phyloP scores from a whole-genome alignment of 2,797 vertebrate species.

The Pagetopsis macropterus region DNA sequence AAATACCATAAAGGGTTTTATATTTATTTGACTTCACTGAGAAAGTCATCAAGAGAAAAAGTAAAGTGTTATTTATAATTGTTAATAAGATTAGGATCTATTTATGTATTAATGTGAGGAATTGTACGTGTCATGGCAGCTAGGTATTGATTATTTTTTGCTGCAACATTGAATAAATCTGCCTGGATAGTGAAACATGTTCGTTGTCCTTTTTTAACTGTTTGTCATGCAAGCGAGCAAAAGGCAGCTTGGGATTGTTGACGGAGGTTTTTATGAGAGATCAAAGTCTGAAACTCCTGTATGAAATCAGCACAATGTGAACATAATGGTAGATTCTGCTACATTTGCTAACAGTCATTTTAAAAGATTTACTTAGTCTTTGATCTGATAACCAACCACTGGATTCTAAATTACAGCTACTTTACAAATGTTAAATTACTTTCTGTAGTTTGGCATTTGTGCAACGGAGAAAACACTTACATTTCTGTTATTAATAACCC shows the following conservation, averaged over 20 bases:
- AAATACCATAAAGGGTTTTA: slow-evolving; percentile 34
- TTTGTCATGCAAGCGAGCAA: background rate
- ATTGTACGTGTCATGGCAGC: slow-evolving; percentile 58
- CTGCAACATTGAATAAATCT: slow-evolving; percentile 75
- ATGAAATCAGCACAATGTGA: background rate
- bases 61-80: slow-evolving; percentile 47
- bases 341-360: background rate
- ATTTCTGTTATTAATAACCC: background rate
- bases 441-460: background rate
- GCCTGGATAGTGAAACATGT: slow-evolving; percentile 53
- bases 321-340: background rate
- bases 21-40: slow-evolving; percentile 45
- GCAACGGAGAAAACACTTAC: background rate
- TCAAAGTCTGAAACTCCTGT: background rate
- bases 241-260: background rate
- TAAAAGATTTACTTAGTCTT: background rate
- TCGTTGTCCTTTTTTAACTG: slow-evolving; percentile 27
- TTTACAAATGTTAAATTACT: background rate
- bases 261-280: slow-evolving; percentile 12
- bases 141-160: slow-evolving; percentile 56
- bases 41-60: slow-evolving; percentile 13
- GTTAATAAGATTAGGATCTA: slow-evolving; percentile 45
- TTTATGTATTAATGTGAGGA: slow-evolving; percentile 61
- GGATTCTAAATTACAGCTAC: background rate
- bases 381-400: background rate